A percentile compares a stretch with the other conserved stretches of the same genome.
Conservation (phyloP, 1,140 invertebrate genomes). For the Drosophila seguyi region DNA sequence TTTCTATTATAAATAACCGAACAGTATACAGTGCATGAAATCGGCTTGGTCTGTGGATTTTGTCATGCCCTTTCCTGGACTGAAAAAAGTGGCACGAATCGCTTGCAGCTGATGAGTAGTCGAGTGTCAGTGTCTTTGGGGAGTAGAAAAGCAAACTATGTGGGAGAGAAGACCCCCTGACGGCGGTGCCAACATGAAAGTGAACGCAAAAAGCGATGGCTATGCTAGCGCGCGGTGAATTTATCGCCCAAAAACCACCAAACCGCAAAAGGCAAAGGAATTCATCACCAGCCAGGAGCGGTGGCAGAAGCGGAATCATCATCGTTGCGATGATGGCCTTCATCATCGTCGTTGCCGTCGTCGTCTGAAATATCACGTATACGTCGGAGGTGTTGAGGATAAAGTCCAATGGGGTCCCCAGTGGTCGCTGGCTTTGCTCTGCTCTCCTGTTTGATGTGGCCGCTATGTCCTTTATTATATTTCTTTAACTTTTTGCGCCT, state of each 20-base stretch:
- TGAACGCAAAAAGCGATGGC: constrained; percentile 66
- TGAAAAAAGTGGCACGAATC: constrained; percentile 66
- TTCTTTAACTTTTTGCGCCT: constrained; percentile 42
- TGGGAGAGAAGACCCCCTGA: constrained; percentile 17
- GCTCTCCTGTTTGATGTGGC: constrained; percentile 71
- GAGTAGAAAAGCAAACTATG: constrained; percentile 61
- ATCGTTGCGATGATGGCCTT: constrained; percentile 33
- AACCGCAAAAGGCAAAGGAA: constrained; percentile 72
- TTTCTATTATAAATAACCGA: neutral
- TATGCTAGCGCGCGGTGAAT: constrained; percentile 40
- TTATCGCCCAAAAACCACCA: constrained; percentile 56
- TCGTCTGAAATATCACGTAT: constrained; percentile 30
- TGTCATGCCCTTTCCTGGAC: constrained; percentile 13
- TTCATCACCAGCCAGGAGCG: constrained; percentile 69
- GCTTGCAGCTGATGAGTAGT: constrained; percentile 76
- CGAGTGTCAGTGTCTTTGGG: constrained; percentile 48
- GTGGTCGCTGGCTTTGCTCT: constrained; percentile 26
- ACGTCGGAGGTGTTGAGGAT: constrained; percentile 55
- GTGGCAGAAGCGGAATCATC: neutral
- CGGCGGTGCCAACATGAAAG: constrained; percentile 59
- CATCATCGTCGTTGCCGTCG: constrained; percentile 49
- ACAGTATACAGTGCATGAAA: neutral
- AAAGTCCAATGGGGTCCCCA: constrained; percentile 50
- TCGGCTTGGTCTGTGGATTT: neutral
- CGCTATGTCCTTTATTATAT: constrained; percentile 77